phyloP scores from a whole-genome alignment of 2,797 vertebrate genomes.

The Heteromormyrus szaboi region DNA sequence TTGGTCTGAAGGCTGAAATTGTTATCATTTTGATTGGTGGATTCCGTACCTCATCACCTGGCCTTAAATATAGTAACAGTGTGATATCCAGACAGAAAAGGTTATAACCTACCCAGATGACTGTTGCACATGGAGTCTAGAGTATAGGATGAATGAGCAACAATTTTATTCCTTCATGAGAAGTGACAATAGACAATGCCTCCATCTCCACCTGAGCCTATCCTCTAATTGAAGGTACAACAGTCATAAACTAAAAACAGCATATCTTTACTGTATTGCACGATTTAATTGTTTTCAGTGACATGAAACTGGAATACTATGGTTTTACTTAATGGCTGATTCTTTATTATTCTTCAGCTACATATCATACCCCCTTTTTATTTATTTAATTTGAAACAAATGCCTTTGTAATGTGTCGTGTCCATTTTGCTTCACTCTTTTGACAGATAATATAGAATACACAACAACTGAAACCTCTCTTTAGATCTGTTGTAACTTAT shows the following conservation, averaged over 20 bases:
- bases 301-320: slow-evolving; percentile 52
- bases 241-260: neutral
- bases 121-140: neutral
- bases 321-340: slow-evolving; percentile 44
- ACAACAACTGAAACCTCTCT: slow-evolving; percentile 44
- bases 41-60: neutral
- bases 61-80: neutral
- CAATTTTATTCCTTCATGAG: neutral
- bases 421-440: slow-evolving; percentile 56
- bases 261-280: slow-evolving; percentile 19
- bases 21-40: neutral
- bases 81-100: neutral
- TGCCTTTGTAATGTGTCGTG: slow-evolving; percentile 46
- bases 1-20: neutral
- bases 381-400: slow-evolving; percentile 56
- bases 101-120: neutral
- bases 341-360: slow-evolving; percentile 35
- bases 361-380: slow-evolving; percentile 33
- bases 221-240: neutral
- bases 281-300: slow-evolving; percentile 43
- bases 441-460: slow-evolving; percentile 39
- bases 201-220: neutral
- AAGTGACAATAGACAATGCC: neutral
- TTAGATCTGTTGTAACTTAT: slow-evolving; percentile 58
- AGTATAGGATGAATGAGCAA: neutral